Evolutionary conservation across 2,113 vertebrate genomes (phyloP).

Genomic region (Neotoma lepida): DNA sequence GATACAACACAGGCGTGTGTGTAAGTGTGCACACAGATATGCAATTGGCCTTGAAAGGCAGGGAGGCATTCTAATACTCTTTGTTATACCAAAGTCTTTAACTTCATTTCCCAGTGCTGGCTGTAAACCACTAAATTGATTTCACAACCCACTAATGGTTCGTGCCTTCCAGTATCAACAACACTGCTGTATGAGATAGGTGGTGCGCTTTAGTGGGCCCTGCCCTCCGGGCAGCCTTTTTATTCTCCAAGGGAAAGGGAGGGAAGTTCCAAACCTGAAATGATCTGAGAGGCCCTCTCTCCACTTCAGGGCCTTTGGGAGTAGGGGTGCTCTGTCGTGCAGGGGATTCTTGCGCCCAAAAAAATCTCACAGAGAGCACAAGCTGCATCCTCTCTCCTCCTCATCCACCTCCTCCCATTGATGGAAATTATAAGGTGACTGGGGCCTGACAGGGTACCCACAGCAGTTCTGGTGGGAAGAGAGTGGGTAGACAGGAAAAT

Average conservation of each 20-base stretch:
- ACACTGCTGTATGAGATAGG: not conserved
- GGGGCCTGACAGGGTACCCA: not conserved
- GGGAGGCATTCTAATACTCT: not conserved
- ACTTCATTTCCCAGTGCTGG: constrained; percentile 7
- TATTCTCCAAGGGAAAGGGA: not conserved
- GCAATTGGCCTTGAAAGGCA: not conserved
- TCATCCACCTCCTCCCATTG: not conserved
- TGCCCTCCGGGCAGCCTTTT: not conserved
- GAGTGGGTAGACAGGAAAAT: not conserved
- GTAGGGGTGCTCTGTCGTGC: not conserved
- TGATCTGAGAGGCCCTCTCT: rapidly evolving
- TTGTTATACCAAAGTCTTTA: not conserved
- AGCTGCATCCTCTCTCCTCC: no score
- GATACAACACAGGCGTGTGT: not conserved
- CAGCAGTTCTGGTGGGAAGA: not conserved
- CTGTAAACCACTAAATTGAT: constrained; percentile 58
- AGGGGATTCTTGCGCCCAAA: not conserved
- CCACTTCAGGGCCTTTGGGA: not conserved
- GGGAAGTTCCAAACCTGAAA: not conserved
- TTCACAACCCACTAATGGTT: constrained; percentile 64
- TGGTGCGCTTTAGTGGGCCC: not conserved
- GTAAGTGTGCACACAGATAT: no score
- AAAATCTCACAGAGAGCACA: rapidly evolving
- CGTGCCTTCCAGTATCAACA: not conserved
- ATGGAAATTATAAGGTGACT: not conserved